Base-by-base conservation (phyloP, 2,888 invertebrate genomes). In the Ornithoptera priamus region DNA sequence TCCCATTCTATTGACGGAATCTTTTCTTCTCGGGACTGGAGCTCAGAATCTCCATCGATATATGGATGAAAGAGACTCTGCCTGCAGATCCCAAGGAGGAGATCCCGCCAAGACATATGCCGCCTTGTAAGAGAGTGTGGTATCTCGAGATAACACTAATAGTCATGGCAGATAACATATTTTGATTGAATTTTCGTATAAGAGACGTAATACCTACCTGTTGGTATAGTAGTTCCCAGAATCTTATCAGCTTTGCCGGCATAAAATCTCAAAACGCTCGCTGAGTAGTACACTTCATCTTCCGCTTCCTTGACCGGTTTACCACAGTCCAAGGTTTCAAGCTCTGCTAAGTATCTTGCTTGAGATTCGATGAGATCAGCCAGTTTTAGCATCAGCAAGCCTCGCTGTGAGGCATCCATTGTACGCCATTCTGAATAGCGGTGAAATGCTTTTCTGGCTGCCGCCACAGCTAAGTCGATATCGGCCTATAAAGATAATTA, bases 261-360 rank as follows among this genome's bases (percentile, higher is more conserved):
- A 86, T 96, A 97, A 81, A 98, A 98, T 76, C 97, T 95, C 10
- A 97, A 78, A 57, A 94, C 94, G 66, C 94, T 93, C 0, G 95
- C 92, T 18, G 95, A 92, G 72, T 90, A 89, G 12, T 94, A 93
- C 0, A 97, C 87, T 84, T 97, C 97, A 60, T 94, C 95, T 72
- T 93, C 93, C 0, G 97, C 94, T 72, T 93, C 89, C 46, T 94
- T 90, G 77, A 95, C 98, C 0, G 98, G 98, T 83, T 99, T 99
- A 0, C 99, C 99, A 86, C 98, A 98, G 85, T 99, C 98, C 73
- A 98, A 85, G 0, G 99, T 98, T 91, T 99, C 99, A 75, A 99
- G 93, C 79, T 97, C 96, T 4, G 97, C 97, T 72, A 98, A 83
- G 72, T 96, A 94, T 20, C 94, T 89, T 46, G 93, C 92, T 79